Conservation (phyloP, 53 echinoderm and acorn worm species). For the Holothuria scabra region DNA sequence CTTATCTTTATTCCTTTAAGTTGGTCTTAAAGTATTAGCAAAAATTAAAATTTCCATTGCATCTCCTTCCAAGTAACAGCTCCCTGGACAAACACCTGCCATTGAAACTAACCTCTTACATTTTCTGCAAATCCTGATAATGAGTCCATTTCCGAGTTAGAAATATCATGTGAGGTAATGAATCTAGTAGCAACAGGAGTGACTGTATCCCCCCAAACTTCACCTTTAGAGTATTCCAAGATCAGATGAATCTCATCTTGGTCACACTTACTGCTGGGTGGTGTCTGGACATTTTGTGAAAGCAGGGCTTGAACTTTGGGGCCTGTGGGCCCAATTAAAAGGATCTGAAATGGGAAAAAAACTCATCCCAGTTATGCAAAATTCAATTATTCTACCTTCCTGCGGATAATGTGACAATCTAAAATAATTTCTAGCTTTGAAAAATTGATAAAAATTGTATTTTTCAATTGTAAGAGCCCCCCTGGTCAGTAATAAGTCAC, state of each 20-base stretch:
- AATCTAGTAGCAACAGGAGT: slow-evolving; percentile 84
- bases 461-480: too few species aligned
- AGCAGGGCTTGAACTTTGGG: slow-evolving; percentile 77
- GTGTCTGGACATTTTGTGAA: slow-evolving; percentile 62
- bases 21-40: too few species aligned
- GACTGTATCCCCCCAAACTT: slow-evolving; percentile 73
- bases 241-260: slow-evolving; percentile 93
- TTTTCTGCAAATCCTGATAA: slow-evolving; percentile 71
- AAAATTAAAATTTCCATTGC: too few species aligned
- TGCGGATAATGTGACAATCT: too few species aligned
- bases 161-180: slow-evolving; percentile 87
- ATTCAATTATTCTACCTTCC: too few species aligned
- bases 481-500: too few species aligned
- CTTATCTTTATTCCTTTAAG: too few species aligned
- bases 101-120: slow-evolving; percentile 62
- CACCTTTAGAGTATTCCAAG: slow-evolving; percentile 92
- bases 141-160: slow-evolving; percentile 77
- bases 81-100: neutral
- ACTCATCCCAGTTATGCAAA: too few species aligned
- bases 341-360: slow-evolving; percentile 60
- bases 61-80: too few species aligned
- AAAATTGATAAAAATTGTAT: too few species aligned
- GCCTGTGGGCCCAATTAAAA: slow-evolving; percentile 85
- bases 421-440: too few species aligned
- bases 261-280: slow-evolving; percentile 53